A percentile compares a stretch with the other conserved stretches of the same genome.
phyloP scores from a whole-genome alignment of 2,113 vertebrate species.

The Hystrix cristata region DNA sequence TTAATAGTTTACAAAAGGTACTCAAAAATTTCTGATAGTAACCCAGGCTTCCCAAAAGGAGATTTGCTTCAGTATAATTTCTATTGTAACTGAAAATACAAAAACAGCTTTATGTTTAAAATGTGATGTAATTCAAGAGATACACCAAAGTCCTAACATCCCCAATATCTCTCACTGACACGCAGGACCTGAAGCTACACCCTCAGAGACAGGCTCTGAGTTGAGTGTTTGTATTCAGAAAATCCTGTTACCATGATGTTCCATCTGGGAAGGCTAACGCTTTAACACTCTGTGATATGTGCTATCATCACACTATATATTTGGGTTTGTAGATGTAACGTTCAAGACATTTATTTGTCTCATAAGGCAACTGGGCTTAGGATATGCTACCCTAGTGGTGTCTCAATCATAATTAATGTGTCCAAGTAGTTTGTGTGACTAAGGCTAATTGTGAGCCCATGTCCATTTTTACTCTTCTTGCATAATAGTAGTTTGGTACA shows the following conservation, averaged over 20 bases:
- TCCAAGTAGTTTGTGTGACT: not conserved
- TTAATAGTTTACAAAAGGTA: slow-evolving; percentile 41
- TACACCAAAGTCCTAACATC: not conserved
- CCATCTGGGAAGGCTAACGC: not conserved
- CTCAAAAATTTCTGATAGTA: slow-evolving; percentile 55
- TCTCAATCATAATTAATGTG: not conserved
- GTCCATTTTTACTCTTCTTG: not conserved
- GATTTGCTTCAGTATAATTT: slow-evolving; percentile 16
- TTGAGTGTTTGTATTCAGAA: not conserved
- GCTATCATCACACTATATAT: not conserved
- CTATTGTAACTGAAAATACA: slow-evolving; percentile 43
- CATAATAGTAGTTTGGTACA: not conserved
- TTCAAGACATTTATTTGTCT: not conserved
- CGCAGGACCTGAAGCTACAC: not conserved
- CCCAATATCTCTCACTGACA: not conserved
- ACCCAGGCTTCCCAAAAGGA: slow-evolving; percentile 19
- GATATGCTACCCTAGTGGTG: not conserved
- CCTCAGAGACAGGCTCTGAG: not conserved
- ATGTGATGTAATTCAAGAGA: not conserved
- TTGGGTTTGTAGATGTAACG: not conserved
- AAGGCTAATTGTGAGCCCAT: not conserved
- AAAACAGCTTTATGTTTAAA: not conserved
- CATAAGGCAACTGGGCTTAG: not conserved
- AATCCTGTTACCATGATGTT: not conserved
- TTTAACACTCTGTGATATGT: not conserved